A percentile compares a stretch with the other conserved stretches of the same genome.
Evolutionary conservation across 92 coral and sea anemone genomes (phyloP).

Genomic region (Nematostella vectensis): DNA sequence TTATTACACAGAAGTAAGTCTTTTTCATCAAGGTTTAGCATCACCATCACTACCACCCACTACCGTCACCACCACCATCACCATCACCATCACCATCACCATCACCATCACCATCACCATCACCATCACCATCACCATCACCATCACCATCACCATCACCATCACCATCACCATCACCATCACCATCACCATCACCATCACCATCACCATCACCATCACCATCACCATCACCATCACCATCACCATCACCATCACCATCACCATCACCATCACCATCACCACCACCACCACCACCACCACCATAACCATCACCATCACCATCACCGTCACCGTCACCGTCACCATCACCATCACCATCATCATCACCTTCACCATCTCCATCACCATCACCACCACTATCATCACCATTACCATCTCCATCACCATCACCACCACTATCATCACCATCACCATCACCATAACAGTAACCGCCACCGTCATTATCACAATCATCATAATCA

Average conservation of each 20-base stretch:
- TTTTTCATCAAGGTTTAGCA: no score
- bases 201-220: slow-evolving; percentile 7
- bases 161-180: neutral
- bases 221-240: neutral
- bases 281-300: no score
- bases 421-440: no score
- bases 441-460: no score
- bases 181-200: slow-evolving; percentile 2
- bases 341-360: slow-evolving; percentile 6
- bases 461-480: no score
- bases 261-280: neutral
- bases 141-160: slow-evolving; percentile 2
- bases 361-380: no score
- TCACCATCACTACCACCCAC: neutral
- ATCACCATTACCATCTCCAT: no score
- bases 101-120: slow-evolving; percentile 1
- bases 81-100: slow-evolving; percentile 5
- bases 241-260: slow-evolving; percentile 5
- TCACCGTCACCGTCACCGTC: slow-evolving; percentile 11
- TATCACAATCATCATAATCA: no score
- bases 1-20: slow-evolving; percentile 61
- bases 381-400: no score
- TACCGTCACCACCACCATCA: neutral
- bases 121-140: slow-evolving; percentile 5
- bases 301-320: no score